These are phyloP conservation scores for Branchinecta sandiegonensis DNA, from an alignment of 2,888 invertebrate genomes.

Conservation along the genomic window DNA sequence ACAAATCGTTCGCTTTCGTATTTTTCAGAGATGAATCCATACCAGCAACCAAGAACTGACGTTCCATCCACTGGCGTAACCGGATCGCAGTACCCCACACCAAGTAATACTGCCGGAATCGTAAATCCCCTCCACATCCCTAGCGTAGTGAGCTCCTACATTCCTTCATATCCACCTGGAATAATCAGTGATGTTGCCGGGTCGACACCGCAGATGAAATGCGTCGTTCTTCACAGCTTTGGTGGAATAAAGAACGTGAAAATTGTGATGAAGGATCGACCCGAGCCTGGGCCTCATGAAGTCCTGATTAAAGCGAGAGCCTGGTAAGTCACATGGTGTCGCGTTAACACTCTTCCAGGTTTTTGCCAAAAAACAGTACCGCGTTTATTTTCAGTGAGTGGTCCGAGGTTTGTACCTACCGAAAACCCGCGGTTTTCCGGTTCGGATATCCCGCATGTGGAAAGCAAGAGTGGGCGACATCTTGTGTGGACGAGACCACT, in stretches of 20 bases:
- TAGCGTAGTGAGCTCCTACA: background rate
- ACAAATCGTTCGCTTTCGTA: background rate
- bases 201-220: slow-evolving; percentile 50
- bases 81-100: slow-evolving; percentile 7
- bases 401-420: no score
- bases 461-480: no score
- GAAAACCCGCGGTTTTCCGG: no score
- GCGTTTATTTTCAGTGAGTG: no score
- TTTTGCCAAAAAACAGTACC: no score
- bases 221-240: slow-evolving; percentile 66
- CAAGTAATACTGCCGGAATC: background rate
- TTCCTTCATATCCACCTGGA: background rate
- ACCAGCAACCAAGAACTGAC: background rate
- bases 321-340: slow-evolving; percentile 48
- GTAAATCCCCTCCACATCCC: background rate
- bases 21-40: slow-evolving; percentile 8
- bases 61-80: background rate
- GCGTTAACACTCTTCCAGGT: no score
- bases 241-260: slow-evolving; percentile 73
- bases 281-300: slow-evolving; percentile 42
- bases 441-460: no score
- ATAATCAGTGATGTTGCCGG: slow-evolving; percentile 6
- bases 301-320: slow-evolving; percentile 69
- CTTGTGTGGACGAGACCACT: no score
- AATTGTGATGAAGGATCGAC: slow-evolving; percentile 55